A percentile compares a stretch with the other conserved stretches of the same genome.
phyloP scores from a whole-genome alignment of 1,140 invertebrate genomes.

The Drosophila nannoptera region DNA sequence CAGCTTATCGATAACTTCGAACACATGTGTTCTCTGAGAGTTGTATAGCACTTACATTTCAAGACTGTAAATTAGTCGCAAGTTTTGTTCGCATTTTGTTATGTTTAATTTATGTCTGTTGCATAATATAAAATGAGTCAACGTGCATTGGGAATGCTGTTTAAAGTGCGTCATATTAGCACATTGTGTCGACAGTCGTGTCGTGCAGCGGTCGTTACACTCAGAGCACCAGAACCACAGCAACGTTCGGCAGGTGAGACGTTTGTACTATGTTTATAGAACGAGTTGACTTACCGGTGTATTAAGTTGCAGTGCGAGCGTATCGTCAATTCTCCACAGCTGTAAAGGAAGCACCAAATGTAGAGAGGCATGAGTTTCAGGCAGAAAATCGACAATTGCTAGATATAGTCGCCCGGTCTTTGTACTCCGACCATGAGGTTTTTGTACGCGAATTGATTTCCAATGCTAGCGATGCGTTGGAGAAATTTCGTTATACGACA shows the following conservation, averaged over 20 bases:
- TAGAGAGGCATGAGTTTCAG: constrained; percentile 91
- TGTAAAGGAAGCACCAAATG: constrained; percentile 16
- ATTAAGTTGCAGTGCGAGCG: constrained; percentile 9
- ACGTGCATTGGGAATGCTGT: constrained; percentile 22
- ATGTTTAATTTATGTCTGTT: too few species aligned
- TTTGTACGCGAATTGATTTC: constrained; percentile 97
- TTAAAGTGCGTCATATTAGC: constrained; percentile 19
- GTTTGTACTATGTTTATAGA: not conserved
- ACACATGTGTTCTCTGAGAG: constrained; percentile 51
- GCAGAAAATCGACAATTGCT: constrained; percentile 97
- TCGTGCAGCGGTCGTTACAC: constrained; percentile 11
- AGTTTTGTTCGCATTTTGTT: constrained; percentile 3
- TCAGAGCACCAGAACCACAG: not conserved
- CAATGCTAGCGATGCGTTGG: constrained; percentile 97
- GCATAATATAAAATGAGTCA: constrained; percentile 8
- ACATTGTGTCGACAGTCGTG: constrained; percentile 22
- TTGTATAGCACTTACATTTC: constrained; percentile 50
- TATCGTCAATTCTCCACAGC: constrained; percentile 40
- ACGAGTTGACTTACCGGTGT: not conserved
- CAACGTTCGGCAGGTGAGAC: constrained; percentile 3
- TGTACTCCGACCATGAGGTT: constrained; percentile 98
- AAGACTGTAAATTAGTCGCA: not conserved
- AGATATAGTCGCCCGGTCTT: constrained; percentile 97
- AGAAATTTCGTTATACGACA: constrained; percentile 91
- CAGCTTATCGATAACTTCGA: constrained; percentile 1